Base-by-base conservation (phyloP, 1,140 invertebrate genomes). In the Xylocopa sonorina region DNA sequence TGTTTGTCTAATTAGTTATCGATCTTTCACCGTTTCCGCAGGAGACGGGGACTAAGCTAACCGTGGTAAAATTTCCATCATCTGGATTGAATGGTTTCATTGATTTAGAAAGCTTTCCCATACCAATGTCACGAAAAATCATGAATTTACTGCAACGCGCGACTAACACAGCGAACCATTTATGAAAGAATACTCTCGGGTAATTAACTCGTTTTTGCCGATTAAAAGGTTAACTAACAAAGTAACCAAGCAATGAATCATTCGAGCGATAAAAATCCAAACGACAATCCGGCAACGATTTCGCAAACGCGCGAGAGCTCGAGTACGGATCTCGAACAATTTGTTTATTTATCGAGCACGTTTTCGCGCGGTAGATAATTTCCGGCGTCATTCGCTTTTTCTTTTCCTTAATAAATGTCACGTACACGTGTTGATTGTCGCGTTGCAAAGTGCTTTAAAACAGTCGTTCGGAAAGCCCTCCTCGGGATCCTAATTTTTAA, bases 391-490 rank as follows among this genome's bases (percentile, higher is more conserved):
- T 38, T 57, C 2, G 2, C n/a, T 21, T 21, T 50, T 50, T 43
- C 12, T 21, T 63, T 51, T 43, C 63, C 63, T 21, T 38, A 63
- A 63, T 50, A 51, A 64, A 74, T 64, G 72, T 74, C 72, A 51
- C 72, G 58, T 74, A 64, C 72, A 64, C 46, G 72, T n/a, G 58
- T 34, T 21, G 60, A 74, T 75, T 43, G 24, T 21, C 46, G 64
- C 10, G 29, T 32, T 29, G n/a, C n/a, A n/a, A n/a, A n/a, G n/a
- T n/a, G n/a, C n/a, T n/a, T n/a, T n/a, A n/a, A n/a, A n/a, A n/a
- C n/a, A n/a, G n/a, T n/a, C n/a, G n/a, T n/a, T n/a, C n/a, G n/a
- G n/a, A n/a, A n/a, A n/a, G n/a, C n/a, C n/a, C n/a, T n/a, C n/a
- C n/a, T n/a, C n/a, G n/a, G n/a, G n/a, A n/a, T n/a, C n/a, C n/a